Percentiles rank a stretch among this genome's conserved stretches.
phyloP scores from a whole-genome alignment of 2,888 invertebrate genomes.

The Blomia tropicalis region DNA sequence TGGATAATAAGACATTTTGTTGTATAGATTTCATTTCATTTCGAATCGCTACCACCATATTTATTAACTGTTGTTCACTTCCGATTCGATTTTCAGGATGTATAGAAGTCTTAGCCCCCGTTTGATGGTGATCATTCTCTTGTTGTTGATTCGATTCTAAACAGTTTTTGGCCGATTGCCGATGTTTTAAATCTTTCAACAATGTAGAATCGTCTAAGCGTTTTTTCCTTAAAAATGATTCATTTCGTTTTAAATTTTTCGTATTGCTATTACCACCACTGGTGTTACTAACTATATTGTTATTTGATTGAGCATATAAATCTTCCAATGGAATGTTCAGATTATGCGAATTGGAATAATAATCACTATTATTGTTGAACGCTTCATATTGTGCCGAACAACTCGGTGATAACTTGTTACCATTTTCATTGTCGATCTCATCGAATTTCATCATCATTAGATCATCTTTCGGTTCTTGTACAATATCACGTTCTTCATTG shows the following conservation, averaged over 20 bases:
- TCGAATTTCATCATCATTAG: constrained; percentile 6
- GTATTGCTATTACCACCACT: not conserved
- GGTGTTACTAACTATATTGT: not conserved
- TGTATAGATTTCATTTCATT: constrained; percentile 19
- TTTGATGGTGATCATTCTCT: not conserved
- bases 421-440: not conserved
- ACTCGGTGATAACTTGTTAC: not conserved
- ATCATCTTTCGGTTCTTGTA: no score
- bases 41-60: not conserved
- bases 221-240: not conserved
- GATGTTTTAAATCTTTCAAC: not conserved
- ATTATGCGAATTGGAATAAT: constrained; percentile 14
- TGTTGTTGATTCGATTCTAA: not conserved
- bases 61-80: not conserved
- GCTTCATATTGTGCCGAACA: constrained; percentile 2
- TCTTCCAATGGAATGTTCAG: not conserved
- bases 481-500: not conserved
- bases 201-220: not conserved
- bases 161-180: not conserved
- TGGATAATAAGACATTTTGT: constrained; percentile 14
- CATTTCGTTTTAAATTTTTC: not conserved
- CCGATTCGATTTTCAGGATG: not conserved
- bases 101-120: not conserved
- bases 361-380: constrained; percentile 16
- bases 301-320: not conserved